Evolutionary conservation across 2,888 invertebrate genomes (phyloP).

Genomic region (Notodonta ziczac): DNA sequence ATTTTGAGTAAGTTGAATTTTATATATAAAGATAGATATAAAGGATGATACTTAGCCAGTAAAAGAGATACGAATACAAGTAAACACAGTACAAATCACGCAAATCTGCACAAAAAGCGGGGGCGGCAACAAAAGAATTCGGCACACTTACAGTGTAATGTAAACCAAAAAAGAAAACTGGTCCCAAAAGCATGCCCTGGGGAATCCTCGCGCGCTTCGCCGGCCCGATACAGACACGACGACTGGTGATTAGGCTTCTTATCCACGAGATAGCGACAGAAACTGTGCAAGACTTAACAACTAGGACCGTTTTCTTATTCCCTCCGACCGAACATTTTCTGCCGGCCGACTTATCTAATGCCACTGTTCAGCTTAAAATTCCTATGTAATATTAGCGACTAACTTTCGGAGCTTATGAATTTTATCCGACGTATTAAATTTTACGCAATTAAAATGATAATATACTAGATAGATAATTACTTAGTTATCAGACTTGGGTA

Average conservation of each 20-base stretch:
- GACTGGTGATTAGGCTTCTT: slow-evolving; percentile 84
- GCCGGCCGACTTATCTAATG: slow-evolving; percentile 79
- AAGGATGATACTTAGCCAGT: slow-evolving; percentile 25
- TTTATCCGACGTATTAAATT: slow-evolving; percentile 43
- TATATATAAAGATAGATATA: slow-evolving; percentile 11
- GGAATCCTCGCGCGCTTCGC: slow-evolving; percentile 74
- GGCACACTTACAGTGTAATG: slow-evolving; percentile 82
- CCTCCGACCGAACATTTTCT: slow-evolving; percentile 80
- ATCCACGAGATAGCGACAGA: slow-evolving; percentile 84
- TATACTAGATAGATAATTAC: too few relatives aligned
- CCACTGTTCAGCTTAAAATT: slow-evolving; percentile 73
- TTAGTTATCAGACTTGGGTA: slow-evolving; percentile 13
- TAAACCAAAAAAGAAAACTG: slow-evolving; percentile 84
- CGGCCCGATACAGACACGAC: slow-evolving; percentile 83
- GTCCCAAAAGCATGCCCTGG: slow-evolving; percentile 82
- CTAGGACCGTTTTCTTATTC: slow-evolving; percentile 84
- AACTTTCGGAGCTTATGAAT: slow-evolving; percentile 67
- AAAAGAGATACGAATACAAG: slow-evolving; percentile 50
- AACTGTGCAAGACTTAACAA: slow-evolving; percentile 85
- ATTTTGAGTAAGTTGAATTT: background rate
- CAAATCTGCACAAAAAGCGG: slow-evolving; percentile 74
- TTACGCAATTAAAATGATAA: slow-evolving; percentile 34
- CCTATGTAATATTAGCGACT: slow-evolving; percentile 69
- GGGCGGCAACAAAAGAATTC: slow-evolving; percentile 79
- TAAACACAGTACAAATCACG: slow-evolving; percentile 69